Evolutionary conservation across 2,888 invertebrate genomes (phyloP), one percentile per base, ranked within the genome.

Genomic region (Machimus rusticus): DNA sequence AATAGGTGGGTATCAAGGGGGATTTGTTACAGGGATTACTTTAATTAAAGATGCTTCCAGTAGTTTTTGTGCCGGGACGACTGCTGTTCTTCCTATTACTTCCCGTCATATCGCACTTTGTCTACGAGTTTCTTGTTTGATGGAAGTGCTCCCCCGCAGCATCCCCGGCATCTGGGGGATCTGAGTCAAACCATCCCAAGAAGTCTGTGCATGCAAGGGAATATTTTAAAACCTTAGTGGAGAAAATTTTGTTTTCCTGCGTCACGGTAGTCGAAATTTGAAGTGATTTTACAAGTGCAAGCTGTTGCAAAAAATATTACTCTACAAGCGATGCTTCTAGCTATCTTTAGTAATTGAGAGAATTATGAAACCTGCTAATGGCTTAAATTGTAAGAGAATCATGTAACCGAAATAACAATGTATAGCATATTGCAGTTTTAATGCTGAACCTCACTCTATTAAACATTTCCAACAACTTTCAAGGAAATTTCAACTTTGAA

Each of bases 31-130:
- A 43, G 85, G 51, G 46, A 23, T 85, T 74, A 43, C 85, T 74
- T 85, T 85, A 85, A 85, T 85, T 74, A 85, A 84, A 66, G 82
- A 84, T 84, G 34, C 66, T 79, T 46, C 37, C 55, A 31, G 51
- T 84, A 39, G 34, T 84, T 37, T 84, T 66, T 84, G 66, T 66
- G 19, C 28, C 3, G 9, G 66, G 12, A 66, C 66, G 66, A 28
- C 66, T 66, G 66, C 66, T 19, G 34, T 23, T 66, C 19, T 39
- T 46, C 34, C 51, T 39, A 14, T 78, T 78, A 78, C 23, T 43
- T 78, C 23, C 19, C 39, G 43, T 78, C 78, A 78, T 43, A 78
- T 78, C 43, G 14, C 78, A 78, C 16, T 78, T 78, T 78, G 78
- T 43, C 19, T 37, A 23, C 19, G 23, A 39, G 34, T 76, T 39